Conservation (phyloP, 1,140 invertebrate genomes). For the Apis laboriosa region DNA sequence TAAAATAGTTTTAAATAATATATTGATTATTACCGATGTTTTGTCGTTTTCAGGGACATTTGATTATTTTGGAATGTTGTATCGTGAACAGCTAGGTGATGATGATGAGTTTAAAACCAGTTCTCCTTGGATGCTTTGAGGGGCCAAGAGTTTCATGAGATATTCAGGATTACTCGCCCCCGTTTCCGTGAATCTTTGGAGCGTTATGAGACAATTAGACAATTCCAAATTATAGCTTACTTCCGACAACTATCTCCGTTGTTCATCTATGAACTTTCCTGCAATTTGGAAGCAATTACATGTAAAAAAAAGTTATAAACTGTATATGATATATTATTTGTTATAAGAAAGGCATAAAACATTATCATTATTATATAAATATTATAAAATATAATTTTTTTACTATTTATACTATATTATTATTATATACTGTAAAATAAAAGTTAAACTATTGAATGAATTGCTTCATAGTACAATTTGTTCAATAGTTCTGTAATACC, state of each 20-base stretch:
- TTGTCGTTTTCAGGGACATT: constrained; percentile 7
- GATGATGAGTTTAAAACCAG: constrained; percentile 59
- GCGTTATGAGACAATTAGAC: constrained; percentile 64
- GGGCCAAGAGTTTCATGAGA: constrained; percentile 11
- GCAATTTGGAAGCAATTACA: neutral
- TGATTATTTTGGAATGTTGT: constrained; percentile 20
- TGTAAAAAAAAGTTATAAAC: neutral
- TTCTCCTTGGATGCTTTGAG: constrained; percentile 56
- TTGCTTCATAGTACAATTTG: neutral
- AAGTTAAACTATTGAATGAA: no score
- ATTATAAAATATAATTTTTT: neutral
- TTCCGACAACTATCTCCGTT: constrained; percentile 55
- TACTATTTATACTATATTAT: no score
- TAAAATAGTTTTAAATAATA: neutral
- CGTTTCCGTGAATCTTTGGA: constrained; percentile 61
- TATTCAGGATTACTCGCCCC: constrained; percentile 43
- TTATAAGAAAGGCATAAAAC: neutral
- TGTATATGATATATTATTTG: neutral
- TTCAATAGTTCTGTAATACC: neutral
- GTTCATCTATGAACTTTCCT: constrained; percentile 19
- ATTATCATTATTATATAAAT: neutral
- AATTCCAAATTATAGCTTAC: constrained; percentile 63
- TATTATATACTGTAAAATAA: no score
- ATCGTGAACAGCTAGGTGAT: constrained; percentile 13
- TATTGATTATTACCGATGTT: neutral